phyloP scores from a whole-genome alignment of 2,888 invertebrate species.

The Drymonia ruficornis region DNA sequence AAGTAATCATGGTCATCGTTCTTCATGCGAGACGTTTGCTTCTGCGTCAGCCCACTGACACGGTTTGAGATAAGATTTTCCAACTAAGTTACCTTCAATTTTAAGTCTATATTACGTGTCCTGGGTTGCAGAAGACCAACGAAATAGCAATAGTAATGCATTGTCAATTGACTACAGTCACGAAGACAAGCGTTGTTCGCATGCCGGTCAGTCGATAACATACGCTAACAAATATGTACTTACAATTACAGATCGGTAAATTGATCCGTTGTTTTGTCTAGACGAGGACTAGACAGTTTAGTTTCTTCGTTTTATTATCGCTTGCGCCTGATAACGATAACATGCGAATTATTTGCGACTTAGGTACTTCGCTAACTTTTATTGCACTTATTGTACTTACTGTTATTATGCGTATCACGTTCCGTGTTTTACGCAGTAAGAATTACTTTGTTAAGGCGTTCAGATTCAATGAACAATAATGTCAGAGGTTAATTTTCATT shows the following conservation, averaged over 20 bases:
- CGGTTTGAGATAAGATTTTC: no score
- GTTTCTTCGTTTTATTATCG: slow-evolving; percentile 7
- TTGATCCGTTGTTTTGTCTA: slow-evolving; percentile 39
- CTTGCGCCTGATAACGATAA: slow-evolving; percentile 1
- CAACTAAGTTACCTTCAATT: no score
- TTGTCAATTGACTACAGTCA: neutral
- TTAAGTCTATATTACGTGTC: no score
- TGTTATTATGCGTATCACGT: no score
- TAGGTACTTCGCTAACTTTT: no score
- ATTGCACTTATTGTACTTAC: no score
- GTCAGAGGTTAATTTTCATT: no score
- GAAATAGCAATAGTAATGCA: neutral
- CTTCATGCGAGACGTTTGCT: neutral
- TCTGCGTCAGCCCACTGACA: no score
- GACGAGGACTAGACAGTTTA: slow-evolving; percentile 39
- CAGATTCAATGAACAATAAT: no score
- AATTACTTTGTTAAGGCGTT: no score
- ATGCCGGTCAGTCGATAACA: neutral
- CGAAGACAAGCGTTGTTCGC: neutral
- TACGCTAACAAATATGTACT: slow-evolving; percentile 6
- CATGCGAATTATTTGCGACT: neutral
- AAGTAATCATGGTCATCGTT: neutral
- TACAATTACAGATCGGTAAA: slow-evolving; percentile 29
- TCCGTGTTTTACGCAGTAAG: no score
- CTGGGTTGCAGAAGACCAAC: no score